Conservation (phyloP, 2,888 invertebrate genomes). For the Drosophila setosimentum region DNA sequence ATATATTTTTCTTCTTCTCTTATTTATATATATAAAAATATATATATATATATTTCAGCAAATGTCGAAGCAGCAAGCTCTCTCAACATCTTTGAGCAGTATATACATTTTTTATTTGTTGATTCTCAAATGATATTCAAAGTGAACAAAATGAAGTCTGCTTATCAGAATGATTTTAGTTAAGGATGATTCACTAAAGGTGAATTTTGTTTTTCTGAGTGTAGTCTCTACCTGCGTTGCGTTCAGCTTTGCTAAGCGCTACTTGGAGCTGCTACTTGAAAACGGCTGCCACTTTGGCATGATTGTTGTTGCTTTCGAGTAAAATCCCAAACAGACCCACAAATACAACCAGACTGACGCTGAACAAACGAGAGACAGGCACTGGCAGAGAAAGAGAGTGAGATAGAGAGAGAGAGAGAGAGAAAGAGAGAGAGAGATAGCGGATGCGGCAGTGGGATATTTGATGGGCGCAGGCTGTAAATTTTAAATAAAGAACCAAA, state of each 20-base stretch:
- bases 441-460: background rate
- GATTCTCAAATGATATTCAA: background rate
- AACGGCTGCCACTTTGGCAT: slow-evolving; percentile 31
- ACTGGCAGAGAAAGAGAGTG: background rate
- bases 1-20: no score
- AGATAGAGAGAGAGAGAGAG: background rate
- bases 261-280: slow-evolving; percentile 38
- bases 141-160: background rate
- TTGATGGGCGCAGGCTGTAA: slow-evolving; percentile 18
- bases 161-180: background rate
- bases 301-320: slow-evolving; percentile 23
- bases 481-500: slow-evolving; percentile 17
- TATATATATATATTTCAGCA: background rate
- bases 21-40: background rate
- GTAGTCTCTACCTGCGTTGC: slow-evolving; percentile 7
- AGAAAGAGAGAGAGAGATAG: background rate
- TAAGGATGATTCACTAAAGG: background rate
- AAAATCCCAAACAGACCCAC: slow-evolving; percentile 17
- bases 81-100: background rate
- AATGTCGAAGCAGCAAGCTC: no score
- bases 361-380: background rate
- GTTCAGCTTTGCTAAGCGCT: slow-evolving; percentile 21
- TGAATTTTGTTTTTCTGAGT: background rate
- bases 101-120: no score
- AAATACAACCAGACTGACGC: background rate